Percentiles rank a stretch among this genome's conserved stretches.
phyloP scores from a whole-genome alignment of 2,888 invertebrate species.

The Sylvicola cinctus region DNA sequence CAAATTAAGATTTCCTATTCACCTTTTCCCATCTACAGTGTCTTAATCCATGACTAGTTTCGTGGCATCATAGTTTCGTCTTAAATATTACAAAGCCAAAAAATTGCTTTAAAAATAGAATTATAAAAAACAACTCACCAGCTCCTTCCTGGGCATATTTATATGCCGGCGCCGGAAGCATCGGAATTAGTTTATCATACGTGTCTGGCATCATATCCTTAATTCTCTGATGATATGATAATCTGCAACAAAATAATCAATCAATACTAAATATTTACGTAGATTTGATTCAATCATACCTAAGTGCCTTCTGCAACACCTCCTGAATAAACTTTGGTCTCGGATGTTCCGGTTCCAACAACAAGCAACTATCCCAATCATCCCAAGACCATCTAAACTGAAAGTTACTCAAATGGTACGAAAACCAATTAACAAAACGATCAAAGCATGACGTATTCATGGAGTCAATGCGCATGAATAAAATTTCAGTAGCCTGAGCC shows the following conservation, averaged over 20 bases:
- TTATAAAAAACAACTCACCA: conserved; percentile 42
- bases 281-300: conserved; percentile 32
- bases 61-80: too few species aligned
- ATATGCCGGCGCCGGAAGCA: conserved; percentile 66
- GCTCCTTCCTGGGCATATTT: conserved; percentile 82
- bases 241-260: conserved; percentile 25
- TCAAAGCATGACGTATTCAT: conserved; percentile 97
- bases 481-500: conserved; percentile 92
- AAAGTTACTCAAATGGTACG: conserved; percentile 96
- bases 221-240: conserved; percentile 88
- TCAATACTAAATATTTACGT: conserved; percentile 1
- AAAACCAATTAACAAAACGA: conserved; percentile 92
- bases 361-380: conserved; percentile 78
- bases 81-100: too few species aligned
- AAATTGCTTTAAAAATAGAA: too few species aligned
- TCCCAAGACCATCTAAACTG: conserved; percentile 99
- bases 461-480: conserved; percentile 86
- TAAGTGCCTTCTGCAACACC: conserved; percentile 71
- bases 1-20: too few species aligned
- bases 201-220: conserved; percentile 79
- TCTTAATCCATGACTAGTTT: too few species aligned
- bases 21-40: too few species aligned
- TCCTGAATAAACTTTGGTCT: conserved; percentile 88
- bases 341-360: conserved; percentile 70
- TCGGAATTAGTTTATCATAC: conserved; percentile 67